phyloP scores from a whole-genome alignment of 2,113 vertebrate genomes.

The Siniperca chuatsi region DNA sequence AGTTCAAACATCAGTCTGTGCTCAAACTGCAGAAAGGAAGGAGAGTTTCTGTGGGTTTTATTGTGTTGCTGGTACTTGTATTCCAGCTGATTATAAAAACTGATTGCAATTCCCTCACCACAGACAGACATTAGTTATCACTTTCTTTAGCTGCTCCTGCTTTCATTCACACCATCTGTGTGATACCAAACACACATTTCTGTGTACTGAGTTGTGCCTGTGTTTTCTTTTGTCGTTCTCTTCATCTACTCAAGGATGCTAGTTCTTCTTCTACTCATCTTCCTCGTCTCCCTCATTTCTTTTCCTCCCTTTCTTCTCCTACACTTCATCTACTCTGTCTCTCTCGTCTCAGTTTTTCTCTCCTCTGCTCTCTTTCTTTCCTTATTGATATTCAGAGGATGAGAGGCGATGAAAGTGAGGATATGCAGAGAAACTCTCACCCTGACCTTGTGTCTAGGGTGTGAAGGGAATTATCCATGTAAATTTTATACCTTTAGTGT shows the following conservation, averaged over 20 bases:
- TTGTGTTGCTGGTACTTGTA: neutral
- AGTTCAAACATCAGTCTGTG: neutral
- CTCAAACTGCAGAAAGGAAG: neutral
- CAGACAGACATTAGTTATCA: neutral
- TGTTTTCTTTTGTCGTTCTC: neutral
- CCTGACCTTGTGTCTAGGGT: constrained; percentile 20
- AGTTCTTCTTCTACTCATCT: neutral
- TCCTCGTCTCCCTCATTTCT: neutral
- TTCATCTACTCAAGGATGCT: neutral
- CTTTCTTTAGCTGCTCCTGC: neutral
- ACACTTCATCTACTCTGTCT: neutral
- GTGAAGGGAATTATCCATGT: neutral
- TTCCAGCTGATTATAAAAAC: neutral
- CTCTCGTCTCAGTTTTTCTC: neutral
- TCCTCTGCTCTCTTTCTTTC: neutral
- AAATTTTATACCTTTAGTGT: neutral
- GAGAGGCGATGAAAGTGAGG: constrained; percentile 11
- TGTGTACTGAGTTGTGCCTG: neutral
- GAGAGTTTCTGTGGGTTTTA: neutral
- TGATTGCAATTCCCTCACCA: neutral
- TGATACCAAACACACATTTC: neutral
- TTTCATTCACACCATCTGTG: neutral
- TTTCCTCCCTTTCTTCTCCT: neutral
- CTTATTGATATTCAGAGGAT: constrained; percentile 30
- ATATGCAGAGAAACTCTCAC: neutral